A percentile compares a stretch with the other conserved stretches of the same genome.
phyloP scores from a whole-genome alignment of 2,113 vertebrate species.

The Nesoenas mayeri region DNA sequence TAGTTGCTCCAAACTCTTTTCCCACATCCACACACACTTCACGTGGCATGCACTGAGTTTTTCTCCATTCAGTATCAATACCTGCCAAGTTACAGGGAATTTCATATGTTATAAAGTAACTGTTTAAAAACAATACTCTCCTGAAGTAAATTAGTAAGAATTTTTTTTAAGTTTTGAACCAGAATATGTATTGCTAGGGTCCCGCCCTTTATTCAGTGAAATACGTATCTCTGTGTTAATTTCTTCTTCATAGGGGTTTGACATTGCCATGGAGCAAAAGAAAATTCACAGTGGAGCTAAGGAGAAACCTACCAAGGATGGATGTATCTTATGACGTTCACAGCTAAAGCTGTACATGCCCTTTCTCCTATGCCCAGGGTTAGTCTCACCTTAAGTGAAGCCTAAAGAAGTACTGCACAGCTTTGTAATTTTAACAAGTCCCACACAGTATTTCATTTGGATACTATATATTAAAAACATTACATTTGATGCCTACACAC shows the following conservation, averaged over 20 bases:
- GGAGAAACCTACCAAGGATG: neutral
- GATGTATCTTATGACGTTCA: neutral
- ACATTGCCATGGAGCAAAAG: neutral
- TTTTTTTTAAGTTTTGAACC: neutral
- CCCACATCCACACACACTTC: slow-evolving; percentile 99
- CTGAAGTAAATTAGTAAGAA: neutral
- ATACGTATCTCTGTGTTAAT: neutral
- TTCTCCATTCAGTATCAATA: slow-evolving; percentile 98
- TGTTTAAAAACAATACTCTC: slow-evolving; percentile 22
- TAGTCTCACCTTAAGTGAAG: neutral
- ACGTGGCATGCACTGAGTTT: slow-evolving; percentile 94
- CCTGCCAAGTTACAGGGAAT: slow-evolving; percentile 85
- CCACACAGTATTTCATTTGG: neutral
- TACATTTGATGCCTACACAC: neutral
- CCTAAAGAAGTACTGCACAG: neutral
- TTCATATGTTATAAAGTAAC: slow-evolving; percentile 68
- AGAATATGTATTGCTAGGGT: neutral
- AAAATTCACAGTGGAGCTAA: neutral
- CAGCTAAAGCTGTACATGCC: neutral
- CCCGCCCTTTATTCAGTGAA: neutral
- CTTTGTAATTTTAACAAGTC: neutral
- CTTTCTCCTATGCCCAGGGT: neutral
- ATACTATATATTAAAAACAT: neutral
- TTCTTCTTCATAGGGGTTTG: neutral
- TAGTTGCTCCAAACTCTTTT: slow-evolving; percentile 96